Conservation (phyloP, 1,140 invertebrate species). For the Penaeus chinensis region DNA sequence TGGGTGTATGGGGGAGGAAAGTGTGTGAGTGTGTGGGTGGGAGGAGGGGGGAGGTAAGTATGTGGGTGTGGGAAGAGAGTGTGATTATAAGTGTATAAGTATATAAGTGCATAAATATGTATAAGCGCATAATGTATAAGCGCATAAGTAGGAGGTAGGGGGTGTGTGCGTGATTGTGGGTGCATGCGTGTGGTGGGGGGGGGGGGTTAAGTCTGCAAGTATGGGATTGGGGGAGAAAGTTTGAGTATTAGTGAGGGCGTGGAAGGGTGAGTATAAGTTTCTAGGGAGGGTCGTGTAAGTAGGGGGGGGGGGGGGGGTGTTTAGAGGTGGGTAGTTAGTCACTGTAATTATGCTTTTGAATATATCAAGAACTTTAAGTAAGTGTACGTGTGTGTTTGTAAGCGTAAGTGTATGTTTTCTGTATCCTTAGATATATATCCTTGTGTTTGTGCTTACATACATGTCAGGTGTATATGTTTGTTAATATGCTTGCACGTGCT, state of each 20-base stretch:
- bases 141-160: no score
- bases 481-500: neutral
- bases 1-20: no score
- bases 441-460: neutral
- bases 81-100: neutral
- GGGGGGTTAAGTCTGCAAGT: neutral
- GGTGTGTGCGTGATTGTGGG: constrained; percentile 7
- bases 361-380: neutral
- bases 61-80: neutral
- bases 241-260: no score
- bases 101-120: no score
- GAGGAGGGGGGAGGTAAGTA: neutral
- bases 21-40: no score
- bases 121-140: no score
- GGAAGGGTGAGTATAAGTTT: no score
- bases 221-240: neutral
- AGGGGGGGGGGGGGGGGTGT: neutral
- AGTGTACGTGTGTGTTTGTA: constrained; percentile 4
- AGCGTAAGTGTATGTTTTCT: neutral
- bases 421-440: neutral
- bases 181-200: neutral
- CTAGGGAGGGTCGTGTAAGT: neutral
- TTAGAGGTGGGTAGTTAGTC: no score
- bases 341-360: neutral
- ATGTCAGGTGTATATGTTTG: neutral